Evolutionary conservation across 2,888 invertebrate species (phyloP), one percentile per base, ranked within the genome.

Genomic region (Salticus scenicus): DNA sequence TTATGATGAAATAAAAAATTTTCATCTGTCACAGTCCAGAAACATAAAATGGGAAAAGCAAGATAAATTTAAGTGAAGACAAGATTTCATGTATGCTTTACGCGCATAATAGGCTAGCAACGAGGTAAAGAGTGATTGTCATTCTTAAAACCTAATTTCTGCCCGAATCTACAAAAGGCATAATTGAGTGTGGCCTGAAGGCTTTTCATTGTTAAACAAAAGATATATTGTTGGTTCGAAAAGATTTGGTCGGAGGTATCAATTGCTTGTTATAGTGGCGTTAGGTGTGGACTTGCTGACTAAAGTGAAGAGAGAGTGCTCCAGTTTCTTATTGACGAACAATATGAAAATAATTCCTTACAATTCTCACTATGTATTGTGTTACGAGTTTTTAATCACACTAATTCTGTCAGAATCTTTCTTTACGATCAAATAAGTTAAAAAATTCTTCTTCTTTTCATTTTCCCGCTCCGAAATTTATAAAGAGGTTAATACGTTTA

Each of bases 271-370:
- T 24, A 57, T 57, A 24, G 57, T 57, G 57, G 57, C 12, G 57
- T 7, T 57, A 57, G 57, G 57, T 57, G 57, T 57, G 57, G 57
- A 24, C 57, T 20, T 2, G 57, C 24, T 5, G 24, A 24, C 57
- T 57, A 12, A 57, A 47, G 24, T 24, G 12, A 5, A 24, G 24
- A 57, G 57, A 57, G 20, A 12, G 20, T 57, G 57, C 24, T 57
- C 57, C 57, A 57, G 57, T 57, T 57, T 57, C 57, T 1, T 2
- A 57, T 57, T 57, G 57, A 57, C 57, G 57, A 24, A 57, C 57
- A 57, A 57, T 57, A 57, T 57, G 57, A 24, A 57, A 47, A 57
- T 57, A 24, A 24, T 57, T 57, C 12, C n/a, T n/a, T 24, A 57
- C 57, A 24, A 20, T 12, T 57, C 57, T 57, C 24, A 24, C 24